These are phyloP conservation scores for Brachylomia viminalis DNA, from an alignment of 2,888 invertebrate genomes.

Conservation along the genomic window DNA sequence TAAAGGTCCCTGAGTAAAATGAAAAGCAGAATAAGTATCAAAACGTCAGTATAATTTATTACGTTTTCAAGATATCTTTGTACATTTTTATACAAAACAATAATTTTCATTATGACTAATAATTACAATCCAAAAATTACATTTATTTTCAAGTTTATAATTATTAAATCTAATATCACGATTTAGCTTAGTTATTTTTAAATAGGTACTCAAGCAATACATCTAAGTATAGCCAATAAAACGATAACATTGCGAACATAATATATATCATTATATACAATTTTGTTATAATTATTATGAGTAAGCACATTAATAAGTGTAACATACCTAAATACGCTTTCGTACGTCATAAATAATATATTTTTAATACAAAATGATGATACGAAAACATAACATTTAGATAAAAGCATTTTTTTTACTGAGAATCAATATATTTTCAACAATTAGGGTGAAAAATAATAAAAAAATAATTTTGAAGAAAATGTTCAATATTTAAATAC, in stretches of 20 bases:
- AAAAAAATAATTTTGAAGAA: neutral
- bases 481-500: slow-evolving; percentile 8
- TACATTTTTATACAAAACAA: slow-evolving; percentile 90
- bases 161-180: slow-evolving; percentile 90
- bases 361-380: slow-evolving; percentile 45
- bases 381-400: slow-evolving; percentile 50
- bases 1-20: slow-evolving; percentile 68
- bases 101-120: slow-evolving; percentile 88
- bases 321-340: slow-evolving; percentile 65
- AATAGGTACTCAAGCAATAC: slow-evolving; percentile 87
- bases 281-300: slow-evolving; percentile 67
- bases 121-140: slow-evolving; percentile 91
- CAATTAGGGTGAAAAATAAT: neutral
- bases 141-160: slow-evolving; percentile 89
- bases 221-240: slow-evolving; percentile 79
- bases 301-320: slow-evolving; percentile 73
- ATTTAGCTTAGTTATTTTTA: slow-evolving; percentile 89
- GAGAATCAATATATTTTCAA: slow-evolving; percentile 28
- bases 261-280: slow-evolving; percentile 71
- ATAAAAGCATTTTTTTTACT: slow-evolving; percentile 35
- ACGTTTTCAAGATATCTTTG: slow-evolving; percentile 89
- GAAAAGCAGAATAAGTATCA: slow-evolving; percentile 87
- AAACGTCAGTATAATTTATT: slow-evolving; percentile 91
- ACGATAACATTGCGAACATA: slow-evolving; percentile 85
- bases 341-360: slow-evolving; percentile 54